Conservation (phyloP, 1,140 invertebrate species). For the Delia radicum region DNA sequence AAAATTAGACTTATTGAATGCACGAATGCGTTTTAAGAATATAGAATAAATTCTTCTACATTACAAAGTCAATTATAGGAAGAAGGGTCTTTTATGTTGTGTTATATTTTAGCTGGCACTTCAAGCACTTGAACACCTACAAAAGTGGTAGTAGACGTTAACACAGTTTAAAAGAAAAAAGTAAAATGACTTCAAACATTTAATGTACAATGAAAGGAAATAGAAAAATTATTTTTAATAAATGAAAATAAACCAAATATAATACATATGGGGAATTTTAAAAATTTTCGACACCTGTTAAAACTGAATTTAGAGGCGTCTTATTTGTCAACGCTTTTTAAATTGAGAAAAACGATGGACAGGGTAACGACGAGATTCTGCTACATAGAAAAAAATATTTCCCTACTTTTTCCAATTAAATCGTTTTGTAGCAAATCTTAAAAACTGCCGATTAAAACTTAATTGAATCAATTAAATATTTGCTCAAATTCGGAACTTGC, state of each 20-base stretch:
- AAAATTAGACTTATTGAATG: not conserved
- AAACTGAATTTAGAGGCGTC: no score
- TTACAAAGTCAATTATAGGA: not conserved
- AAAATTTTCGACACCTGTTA: no score
- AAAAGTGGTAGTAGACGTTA: not conserved
- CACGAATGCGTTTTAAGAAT: conserved; percentile 1
- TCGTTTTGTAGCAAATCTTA: no score
- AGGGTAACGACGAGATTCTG: no score
- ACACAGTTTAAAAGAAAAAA: not conserved
- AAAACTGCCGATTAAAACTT: no score
- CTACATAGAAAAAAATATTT: no score
- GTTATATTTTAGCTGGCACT: not conserved
- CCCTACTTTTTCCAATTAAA: no score
- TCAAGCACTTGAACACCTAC: not conserved
- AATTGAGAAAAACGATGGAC: no score
- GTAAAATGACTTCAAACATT: not conserved
- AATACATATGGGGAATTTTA: no score
- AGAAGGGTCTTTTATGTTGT: not conserved
- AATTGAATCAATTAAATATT: no score
- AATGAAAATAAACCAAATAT: not conserved
- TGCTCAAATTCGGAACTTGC: no score
- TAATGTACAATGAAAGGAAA: not conserved
- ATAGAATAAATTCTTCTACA: not conserved
- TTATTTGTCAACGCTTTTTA: no score
- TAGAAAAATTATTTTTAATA: not conserved